Evolutionary conservation across 2,113 vertebrate species (phyloP), one percentile per base, ranked within the genome.

Genomic region (Furnarius figulus): DNA sequence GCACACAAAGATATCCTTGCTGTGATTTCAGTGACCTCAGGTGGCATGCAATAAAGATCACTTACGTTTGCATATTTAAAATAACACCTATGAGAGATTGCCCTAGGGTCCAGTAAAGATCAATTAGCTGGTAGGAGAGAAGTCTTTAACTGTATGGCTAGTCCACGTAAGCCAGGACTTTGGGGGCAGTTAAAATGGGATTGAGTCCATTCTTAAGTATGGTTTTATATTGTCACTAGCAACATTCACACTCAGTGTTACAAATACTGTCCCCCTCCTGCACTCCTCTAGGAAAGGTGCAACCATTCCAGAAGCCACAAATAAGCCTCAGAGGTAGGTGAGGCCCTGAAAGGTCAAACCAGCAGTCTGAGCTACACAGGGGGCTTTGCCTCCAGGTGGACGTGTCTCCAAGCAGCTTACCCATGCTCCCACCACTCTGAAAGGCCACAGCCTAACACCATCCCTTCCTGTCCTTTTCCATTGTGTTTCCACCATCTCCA

Each of bases 21-120:
- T 92, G 66, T 44, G 67, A 55, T 87, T 94, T 78, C 73, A 73
- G 62, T 90, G 92, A 93, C 88, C 90, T 94, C 88, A 79, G 90
- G 93, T 92, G 58, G 33, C 40, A 49, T 24, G 47, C 75, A 92
- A 7, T 47, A 77, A 25, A 52, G 40, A 84, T 72, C 6, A 0
- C 39, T 86, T 87, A 7, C 3, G 1, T 88, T 93, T 82, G 58
- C 33, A 42, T 70, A 79, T 89, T 90, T 92, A 87, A 87, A 92
- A 76, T 31, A 89, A 71, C 53, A 93, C 42, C 75, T 78, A 28
- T 80, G 53, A 81, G 73, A 94, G 52, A 87, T 25, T 84, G 80
- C 95, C 80, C 66, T 81, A 92, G 73, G 92, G 79, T 87, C 73
- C 52, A 70, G 25, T 78, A 85, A 90, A 72, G 92, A 86, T 93